Base-by-base conservation (phyloP, 2,797 vertebrate genomes). In the Falco peregrinus region DNA sequence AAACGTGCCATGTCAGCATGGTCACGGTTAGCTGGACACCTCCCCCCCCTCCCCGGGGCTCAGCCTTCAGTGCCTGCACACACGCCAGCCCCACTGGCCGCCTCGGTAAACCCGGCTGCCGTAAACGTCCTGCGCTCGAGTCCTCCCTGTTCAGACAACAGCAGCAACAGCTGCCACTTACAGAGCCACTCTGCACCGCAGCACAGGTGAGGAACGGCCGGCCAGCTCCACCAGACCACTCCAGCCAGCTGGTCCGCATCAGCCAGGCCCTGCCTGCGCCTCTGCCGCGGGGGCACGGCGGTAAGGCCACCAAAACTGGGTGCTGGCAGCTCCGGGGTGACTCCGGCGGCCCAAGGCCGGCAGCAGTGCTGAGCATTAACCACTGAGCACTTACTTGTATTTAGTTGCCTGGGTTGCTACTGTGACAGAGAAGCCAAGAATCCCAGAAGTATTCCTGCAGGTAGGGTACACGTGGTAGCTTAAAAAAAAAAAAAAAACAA, bases 381-480 rank as follows among this genome's bases (percentile, higher is more conserved):
- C 67, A 54, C 5, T 0, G 25, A 57, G 78, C 69, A 97, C 98
- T 98, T 95, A 99, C 99, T 98, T 99, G 98, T 98, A 99, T 97
- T 99, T 99, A 45, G 98, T 99, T 95, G 99, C 99, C 95, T 99
- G 99, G 18, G 99, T 99, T 96, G 99, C 99, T 84, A 99, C 99
- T 1, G 99, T 99, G 96, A 99, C 97, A 0, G 99, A 99, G 97
- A 99, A 99, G 45, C 99, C 99, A 93, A 99, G 98, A 85, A 99
- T 98, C 22, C 99, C 99, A 20, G 99, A 99, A 45, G 99, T 99
- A 95, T 99, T 99, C 95, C 99, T 98, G 98, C 98, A 99, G 84
- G 98, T 98, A 5, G 99, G 98, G 94, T 99, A 99, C 89, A 99
- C 99, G 10, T 99, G 98, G 96, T 99, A 99, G 97, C 99, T 98